These are phyloP conservation scores for Drosophila subpulchrella DNA, from an alignment of 1,140 invertebrate species.

Conservation along the genomic window DNA sequence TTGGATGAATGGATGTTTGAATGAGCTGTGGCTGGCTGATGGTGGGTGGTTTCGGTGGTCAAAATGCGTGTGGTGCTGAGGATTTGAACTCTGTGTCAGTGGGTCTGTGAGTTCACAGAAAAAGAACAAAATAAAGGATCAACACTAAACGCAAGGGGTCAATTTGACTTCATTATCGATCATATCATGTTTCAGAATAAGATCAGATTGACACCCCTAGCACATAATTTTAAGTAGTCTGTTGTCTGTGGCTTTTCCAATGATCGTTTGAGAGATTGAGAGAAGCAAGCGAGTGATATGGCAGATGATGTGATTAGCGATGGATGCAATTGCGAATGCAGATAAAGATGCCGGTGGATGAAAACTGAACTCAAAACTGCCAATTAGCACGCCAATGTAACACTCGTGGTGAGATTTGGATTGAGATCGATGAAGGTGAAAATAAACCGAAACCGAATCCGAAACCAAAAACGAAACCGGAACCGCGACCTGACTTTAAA, in stretches of 20 bases:
- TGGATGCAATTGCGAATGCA: conserved; percentile 24
- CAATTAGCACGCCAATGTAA: conserved; percentile 71
- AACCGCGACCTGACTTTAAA: conserved; percentile 21
- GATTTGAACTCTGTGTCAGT: conserved; percentile 21
- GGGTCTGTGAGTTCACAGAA: conserved; percentile 7
- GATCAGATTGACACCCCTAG: background rate
- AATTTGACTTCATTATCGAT: conserved; percentile 1
- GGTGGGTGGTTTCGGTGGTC: conserved; percentile 1
- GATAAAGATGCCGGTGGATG: conserved; percentile 55
- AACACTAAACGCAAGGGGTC: background rate
- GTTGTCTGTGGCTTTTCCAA: conserved; percentile 20
- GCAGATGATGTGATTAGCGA: conserved; percentile 38
- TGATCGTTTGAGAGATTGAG: conserved; percentile 21
- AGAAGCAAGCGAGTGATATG: conserved; percentile 42
- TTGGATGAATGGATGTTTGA: conserved; percentile 22
- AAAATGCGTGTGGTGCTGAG: conserved; percentile 19
- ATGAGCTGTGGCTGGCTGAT: conserved; percentile 10
- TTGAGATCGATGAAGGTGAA: conserved; percentile 22
- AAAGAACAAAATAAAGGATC: conserved; percentile 12
- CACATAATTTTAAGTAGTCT: conserved; percentile 3
- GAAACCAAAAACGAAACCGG: background rate
- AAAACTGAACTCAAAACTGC: conserved; percentile 60
- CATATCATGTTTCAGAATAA: background rate
- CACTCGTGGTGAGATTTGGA: conserved; percentile 30
- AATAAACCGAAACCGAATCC: background rate